Evolutionary conservation across 2,113 vertebrate genomes (phyloP), one percentile per base, ranked within the genome.

Genomic region (Hystrix cristata): DNA sequence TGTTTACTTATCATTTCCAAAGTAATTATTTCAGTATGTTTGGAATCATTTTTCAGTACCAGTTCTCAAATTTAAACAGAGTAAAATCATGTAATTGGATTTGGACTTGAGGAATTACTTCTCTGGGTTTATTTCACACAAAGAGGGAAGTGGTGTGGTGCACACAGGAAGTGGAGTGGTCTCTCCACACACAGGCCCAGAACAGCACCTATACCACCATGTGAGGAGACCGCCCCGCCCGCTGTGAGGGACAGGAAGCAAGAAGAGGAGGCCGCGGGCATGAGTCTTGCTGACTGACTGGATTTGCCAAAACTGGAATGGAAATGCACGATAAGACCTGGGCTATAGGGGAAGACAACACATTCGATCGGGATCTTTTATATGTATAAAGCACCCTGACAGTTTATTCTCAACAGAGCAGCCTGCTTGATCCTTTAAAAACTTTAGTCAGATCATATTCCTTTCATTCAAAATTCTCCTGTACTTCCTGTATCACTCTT

Each of bases 1-100:
- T 48, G 4, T 71, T 85, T 91, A 29, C 90, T 82, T 64, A 69
- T 84, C n/a, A 87, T 51, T 21, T 95, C 18, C 27, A 86, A 87
- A 95, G 91, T 64, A 95, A 90, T 67, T 88, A 89, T 48, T 90
- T 90, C n/a, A 82, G 25, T 85, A 69, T 72, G 79, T 59, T 91
- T 88, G 16, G 1, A 86, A 86, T 27, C 9, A 9, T 16, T 93
- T 90, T 94, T 89, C 51, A 86, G 31, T 65, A 91, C 31, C 16
- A 83, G 1, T 93, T 87, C 79, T 91, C 93, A 90, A 53, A 85
- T 85, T 64, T 82, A 91, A 87, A 85, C 48, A 87, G n/a, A 86
- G 87, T 85, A 91, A 93, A 95, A 62, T 86, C 29, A 72, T 10
- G 43, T 88, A 78, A 81, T 84, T 95, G n/a, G n/a, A 51, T 65